A percentile compares a stretch with the other conserved stretches of the same genome.
Conservation (phyloP, 2,113 vertebrate species). For the Sturnus vulgaris region DNA sequence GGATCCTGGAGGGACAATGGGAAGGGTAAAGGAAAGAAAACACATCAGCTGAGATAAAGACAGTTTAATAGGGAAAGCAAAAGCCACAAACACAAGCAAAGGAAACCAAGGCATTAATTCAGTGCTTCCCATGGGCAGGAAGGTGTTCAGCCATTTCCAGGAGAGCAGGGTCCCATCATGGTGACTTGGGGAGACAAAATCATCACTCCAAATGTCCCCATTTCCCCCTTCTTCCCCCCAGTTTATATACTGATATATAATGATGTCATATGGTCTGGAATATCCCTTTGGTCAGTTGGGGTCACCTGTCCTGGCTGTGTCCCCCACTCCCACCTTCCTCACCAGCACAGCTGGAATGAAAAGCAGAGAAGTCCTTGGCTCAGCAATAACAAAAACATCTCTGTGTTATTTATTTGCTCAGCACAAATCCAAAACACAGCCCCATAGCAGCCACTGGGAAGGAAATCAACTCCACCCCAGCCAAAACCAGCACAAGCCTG, state of each 20-base stretch:
- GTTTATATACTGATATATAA: neutral
- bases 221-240: accelerated
- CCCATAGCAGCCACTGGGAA: accelerated
- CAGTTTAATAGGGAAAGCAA: neutral
- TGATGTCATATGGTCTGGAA: accelerated
- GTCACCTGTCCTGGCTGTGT: neutral
- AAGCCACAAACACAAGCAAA: accelerated
- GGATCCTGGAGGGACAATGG: neutral
- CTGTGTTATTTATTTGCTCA: neutral
- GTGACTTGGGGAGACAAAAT: neutral
- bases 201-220: neutral
- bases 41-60: neutral
- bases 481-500: neutral
- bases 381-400: neutral
- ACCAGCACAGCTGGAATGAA: accelerated
- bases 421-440: neutral
- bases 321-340: accelerated
- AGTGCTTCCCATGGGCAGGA: neutral
- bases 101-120: neutral
- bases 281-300: neutral
- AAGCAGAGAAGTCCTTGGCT: neutral
- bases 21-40: neutral
- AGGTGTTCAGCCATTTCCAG: neutral
- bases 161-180: accelerated
- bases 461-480: neutral